Evolutionary conservation across 2,797 vertebrate species (phyloP).

Genomic region (Allobates femoralis): DNA sequence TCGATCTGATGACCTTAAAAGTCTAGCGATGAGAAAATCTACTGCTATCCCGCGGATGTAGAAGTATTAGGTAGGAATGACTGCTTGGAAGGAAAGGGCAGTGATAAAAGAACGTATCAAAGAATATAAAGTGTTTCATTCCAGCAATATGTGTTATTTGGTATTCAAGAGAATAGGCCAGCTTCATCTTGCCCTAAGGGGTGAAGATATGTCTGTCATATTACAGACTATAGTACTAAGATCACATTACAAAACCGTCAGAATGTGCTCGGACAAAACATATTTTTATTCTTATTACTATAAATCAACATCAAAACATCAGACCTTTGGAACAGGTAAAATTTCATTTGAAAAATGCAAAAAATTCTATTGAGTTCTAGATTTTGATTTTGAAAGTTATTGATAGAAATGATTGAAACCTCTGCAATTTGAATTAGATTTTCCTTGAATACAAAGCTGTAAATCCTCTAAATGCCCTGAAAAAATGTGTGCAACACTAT

Average conservation of each 20-base stretch:
- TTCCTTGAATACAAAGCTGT: too few relatives aligned
- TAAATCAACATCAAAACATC: background rate
- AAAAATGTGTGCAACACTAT: too few relatives aligned
- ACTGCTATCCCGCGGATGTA: conserved; percentile 2
- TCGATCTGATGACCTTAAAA: conserved; percentile 2
- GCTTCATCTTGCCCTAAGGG: background rate
- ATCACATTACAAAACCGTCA: background rate
- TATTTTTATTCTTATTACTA: background rate
- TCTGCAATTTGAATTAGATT: too few relatives aligned
- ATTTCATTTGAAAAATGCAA: background rate
- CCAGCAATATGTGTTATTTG: background rate
- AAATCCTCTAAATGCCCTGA: too few relatives aligned
- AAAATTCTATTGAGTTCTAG: background rate
- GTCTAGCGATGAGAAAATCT: conserved; percentile 5
- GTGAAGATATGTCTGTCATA: conserved; percentile 21
- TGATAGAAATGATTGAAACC: background rate
- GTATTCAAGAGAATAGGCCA: background rate
- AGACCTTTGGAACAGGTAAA: background rate
- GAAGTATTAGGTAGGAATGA: background rate
- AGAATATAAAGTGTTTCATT: background rate
- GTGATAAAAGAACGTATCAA: conserved; percentile 14
- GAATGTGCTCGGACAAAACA: too few relatives aligned
- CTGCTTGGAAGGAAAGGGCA: conserved; percentile 19
- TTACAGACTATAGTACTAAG: background rate
- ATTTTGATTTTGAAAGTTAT: background rate